phyloP scores from a whole-genome alignment of 2,797 vertebrate species.

The Microhierax caerulescens region DNA sequence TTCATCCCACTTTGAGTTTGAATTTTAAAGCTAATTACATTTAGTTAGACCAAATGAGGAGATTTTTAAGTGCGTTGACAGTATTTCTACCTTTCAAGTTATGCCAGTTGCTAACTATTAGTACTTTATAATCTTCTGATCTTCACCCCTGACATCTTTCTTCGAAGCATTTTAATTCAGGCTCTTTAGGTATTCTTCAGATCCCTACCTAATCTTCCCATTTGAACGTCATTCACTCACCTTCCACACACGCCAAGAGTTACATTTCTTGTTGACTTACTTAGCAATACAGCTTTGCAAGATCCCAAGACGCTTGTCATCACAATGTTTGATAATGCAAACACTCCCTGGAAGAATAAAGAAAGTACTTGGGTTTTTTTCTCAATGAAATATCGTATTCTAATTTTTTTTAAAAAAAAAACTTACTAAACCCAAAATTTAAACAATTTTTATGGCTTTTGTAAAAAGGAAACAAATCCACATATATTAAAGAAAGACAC shows the following conservation, averaged over 20 bases:
- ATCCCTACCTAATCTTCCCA: not conserved
- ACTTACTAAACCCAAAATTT: not conserved
- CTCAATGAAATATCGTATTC: not conserved
- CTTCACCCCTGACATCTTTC: not conserved
- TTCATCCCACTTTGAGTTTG: not conserved
- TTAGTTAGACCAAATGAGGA: not conserved
- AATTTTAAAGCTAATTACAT: not conserved
- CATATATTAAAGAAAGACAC: not conserved
- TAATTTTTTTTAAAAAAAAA: accelerated
- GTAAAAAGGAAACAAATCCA: not conserved
- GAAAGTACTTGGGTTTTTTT: not conserved
- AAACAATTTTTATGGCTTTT: not conserved
- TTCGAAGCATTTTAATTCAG: not conserved
- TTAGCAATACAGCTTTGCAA: not conserved
- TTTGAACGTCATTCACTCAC: not conserved
- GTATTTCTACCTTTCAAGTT: not conserved
- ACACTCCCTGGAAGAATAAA: not conserved
- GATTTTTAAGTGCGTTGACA: not conserved
- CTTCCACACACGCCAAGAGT: not conserved
- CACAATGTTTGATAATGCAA: not conserved
- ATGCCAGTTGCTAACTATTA: not conserved
- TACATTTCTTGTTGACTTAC: not conserved
- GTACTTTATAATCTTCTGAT: not conserved
- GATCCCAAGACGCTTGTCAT: not conserved
- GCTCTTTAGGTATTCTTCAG: not conserved